A percentile compares a stretch with the other conserved stretches of the same genome.
Conservation (phyloP, 2,888 invertebrate species). For the Patella caerulea region DNA sequence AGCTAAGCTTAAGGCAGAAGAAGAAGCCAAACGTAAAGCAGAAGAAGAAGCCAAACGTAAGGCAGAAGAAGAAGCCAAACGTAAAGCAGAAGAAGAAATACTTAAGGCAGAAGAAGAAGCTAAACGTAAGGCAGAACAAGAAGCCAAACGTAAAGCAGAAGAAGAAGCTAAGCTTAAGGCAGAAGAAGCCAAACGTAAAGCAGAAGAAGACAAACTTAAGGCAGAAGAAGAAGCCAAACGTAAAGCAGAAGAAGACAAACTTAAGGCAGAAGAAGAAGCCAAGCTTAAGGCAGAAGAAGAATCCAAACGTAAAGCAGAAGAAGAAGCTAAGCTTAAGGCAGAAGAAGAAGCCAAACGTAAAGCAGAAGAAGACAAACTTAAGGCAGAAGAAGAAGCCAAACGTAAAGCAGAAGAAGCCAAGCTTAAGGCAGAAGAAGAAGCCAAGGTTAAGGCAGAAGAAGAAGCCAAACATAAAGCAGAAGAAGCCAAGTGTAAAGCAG, state of each 20-base stretch:
- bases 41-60: neutral
- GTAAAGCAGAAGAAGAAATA: neutral
- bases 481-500: neutral
- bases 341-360: neutral
- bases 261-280: neutral
- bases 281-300: conserved; percentile 14
- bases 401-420: neutral
- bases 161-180: neutral
- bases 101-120: neutral
- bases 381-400: neutral
- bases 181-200: neutral
- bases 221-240: neutral
- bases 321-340: neutral
- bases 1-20: too few relatives aligned
- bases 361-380: neutral
- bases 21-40: too few relatives aligned
- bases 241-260: conserved; percentile 14
- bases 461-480: neutral
- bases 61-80: conserved; percentile 13
- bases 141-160: neutral
- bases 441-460: neutral
- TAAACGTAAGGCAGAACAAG: neutral
- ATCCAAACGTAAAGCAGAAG: neutral
- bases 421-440: neutral
- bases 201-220: neutral